Evolutionary conservation across 2,797 vertebrate genomes (phyloP), one percentile per base, ranked within the genome.

Genomic region (Limnodromus scolopaceus): DNA sequence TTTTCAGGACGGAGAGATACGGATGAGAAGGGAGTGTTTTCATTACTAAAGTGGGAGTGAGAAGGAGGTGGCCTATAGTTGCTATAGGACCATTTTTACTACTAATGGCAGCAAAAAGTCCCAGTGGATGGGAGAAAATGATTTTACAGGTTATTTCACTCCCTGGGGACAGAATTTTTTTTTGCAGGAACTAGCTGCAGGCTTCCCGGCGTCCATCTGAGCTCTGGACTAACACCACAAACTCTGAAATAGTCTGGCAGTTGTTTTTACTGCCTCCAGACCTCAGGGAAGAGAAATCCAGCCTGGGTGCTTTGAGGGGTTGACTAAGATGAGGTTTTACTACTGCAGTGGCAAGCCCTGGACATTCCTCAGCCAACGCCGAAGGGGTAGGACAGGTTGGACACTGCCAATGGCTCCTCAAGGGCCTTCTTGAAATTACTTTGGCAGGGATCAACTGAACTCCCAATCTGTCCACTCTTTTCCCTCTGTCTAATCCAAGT

Each of bases 401-500:
- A 70, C 39, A 27, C 4, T 70, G 89, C 79, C 82, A 87, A 53
- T 3, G 23, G 75, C 53, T 45, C 84, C 93, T 88, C 2, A 0
- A 90, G 76, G 87, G 79, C 53, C 61, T 75, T 57, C 65, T 68
- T 71, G 57, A 97, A 90, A 95, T 81, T 54, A 92, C 72, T 45
- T 90, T 95, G 94, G 96, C 94, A 93, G 36, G 23, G 53, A 43
- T 81, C n/a, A 85, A 4, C 8, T 71, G 32, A 90, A 78, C 65
- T 84, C 87, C 22, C 94, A 93, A 86, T 90, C 92, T 95, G 92
- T 94, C 61, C 53, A n/a, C 48, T 84, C 54, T 89, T 86, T 86
- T 84, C 41, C 45, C 45, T 64, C 61, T 16, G 16, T 34, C 57
- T 69, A 24, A 87, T 74, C 64, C 81, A 79, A 93, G 92, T 66